Percentiles rank a stretch among this genome's conserved stretches.
Evolutionary conservation across 2,113 vertebrate genomes (phyloP).

Genomic region (Pica pica): DNA sequence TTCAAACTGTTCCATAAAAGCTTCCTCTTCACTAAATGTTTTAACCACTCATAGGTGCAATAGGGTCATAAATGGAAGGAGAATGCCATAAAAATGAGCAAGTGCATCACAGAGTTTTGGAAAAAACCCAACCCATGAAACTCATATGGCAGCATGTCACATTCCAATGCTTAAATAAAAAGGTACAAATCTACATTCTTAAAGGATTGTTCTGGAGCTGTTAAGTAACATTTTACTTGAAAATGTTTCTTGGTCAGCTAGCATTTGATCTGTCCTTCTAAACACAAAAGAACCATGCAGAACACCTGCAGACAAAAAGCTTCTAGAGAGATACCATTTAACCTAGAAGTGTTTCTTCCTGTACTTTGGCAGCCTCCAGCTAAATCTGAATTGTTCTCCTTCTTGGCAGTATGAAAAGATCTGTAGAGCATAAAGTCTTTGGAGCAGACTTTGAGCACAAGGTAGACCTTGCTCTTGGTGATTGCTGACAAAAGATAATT

Average conservation of each 20-base stretch:
- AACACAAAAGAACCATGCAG: neutral
- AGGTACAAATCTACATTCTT: neutral
- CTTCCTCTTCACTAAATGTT: neutral
- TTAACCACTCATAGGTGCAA: neutral
- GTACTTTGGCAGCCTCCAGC: neutral
- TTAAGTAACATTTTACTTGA: neutral
- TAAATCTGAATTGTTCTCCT: neutral
- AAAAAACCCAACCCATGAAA: neutral
- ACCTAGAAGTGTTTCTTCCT: neutral
- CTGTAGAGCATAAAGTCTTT: constrained; percentile 1
- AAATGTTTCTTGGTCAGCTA: neutral
- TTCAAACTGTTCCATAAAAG: neutral
- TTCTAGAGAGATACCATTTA: neutral
- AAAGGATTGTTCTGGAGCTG: neutral
- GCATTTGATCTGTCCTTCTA: neutral
- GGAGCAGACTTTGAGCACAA: neutral
- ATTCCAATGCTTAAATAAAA: neutral
- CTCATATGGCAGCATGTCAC: neutral
- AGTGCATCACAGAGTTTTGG: neutral
- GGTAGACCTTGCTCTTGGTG: constrained; percentile 9
- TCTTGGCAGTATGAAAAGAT: neutral
- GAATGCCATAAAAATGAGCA: neutral
- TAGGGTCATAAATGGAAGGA: neutral
- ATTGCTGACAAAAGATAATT: constrained; percentile 9
- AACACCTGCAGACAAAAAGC: neutral